Evolutionary conservation across 53 echinoderm and acorn worm species (phyloP), one percentile per base, ranked within the genome.

Genomic region (Stichopus horrens): DNA sequence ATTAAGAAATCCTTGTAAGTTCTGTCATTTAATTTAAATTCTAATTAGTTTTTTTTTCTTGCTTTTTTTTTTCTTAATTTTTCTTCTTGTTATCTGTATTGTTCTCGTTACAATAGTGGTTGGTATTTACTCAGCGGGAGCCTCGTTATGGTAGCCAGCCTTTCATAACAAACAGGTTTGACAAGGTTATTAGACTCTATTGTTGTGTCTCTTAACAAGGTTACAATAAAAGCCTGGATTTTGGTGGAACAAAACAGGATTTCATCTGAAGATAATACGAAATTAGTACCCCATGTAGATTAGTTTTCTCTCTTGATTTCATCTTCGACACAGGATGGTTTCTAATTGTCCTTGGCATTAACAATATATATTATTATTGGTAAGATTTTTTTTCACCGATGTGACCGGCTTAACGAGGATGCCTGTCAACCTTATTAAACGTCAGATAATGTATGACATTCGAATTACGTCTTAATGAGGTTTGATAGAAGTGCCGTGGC

Each of bases 201-300:
- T 63, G 63, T 63, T 10, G 63, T 16, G 63, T 63, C 63, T 13
- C 16, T 16, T 63, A 63, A 63, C 63, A 63, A 63, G 63, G 63
- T 63, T 63, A 63, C 63, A 63, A 63, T 37, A 63, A 63, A 10
- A 63, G 63, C 63, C 63, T 13, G 52, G 54, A 53, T 18, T 79
- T 79, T 19, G 9, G n/a, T 53, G 55, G 53, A 55, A 79, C 79
- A 79, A 79, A 55, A 37, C 37, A 79, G 79, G 55, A 79, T 53
- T 79, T 79, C 55, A 79, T 79, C 53, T 79, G 53, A 79, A 53
- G 10, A 55, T 77, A 53, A 79, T 79, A 8, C 53, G 79, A 79
- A 55, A 79, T 16, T 79, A 79, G 14, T 10, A 79, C 19, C 79
- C 79, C 52, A 16, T 79, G 54, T 51, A 54, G 79, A 53, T 79